Evolutionary conservation across 1,140 invertebrate species (phyloP).

Genomic region (Oncopodura yosiiana): DNA sequence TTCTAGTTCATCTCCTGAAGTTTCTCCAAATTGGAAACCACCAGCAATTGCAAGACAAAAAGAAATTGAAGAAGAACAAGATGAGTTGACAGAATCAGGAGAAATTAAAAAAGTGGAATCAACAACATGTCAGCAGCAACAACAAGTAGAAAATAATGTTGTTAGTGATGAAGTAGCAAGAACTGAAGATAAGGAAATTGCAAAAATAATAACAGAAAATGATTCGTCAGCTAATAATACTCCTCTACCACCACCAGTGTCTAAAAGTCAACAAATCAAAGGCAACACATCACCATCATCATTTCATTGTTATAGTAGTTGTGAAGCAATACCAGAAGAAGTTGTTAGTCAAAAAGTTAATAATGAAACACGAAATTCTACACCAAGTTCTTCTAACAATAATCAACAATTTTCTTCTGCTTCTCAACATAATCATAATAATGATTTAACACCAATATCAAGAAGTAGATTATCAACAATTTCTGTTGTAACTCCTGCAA

Average conservation of each 20-base stretch:
- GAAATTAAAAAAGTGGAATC: neutral
- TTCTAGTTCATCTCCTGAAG: conserved; percentile 81
- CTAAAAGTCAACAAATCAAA: neutral
- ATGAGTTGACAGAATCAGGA: conserved; percentile 1
- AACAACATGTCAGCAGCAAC: neutral
- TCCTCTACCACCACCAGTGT: neutral
- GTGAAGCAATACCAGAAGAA: conserved; percentile 81
- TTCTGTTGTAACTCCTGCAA: conserved; percentile 67
- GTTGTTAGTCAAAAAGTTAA: conserved; percentile 37
- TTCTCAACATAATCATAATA: no score
- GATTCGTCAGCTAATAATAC: neutral
- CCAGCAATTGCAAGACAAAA: conserved; percentile 42
- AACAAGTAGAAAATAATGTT: no score
- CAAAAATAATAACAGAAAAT: neutral
- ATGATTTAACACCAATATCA: conserved; percentile 40
- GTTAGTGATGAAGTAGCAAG: no score
- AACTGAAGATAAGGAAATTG: no score
- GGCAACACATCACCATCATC: conserved; percentile 22
- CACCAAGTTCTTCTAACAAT: no score
- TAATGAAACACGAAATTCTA: no score
- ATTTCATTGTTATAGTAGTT: conserved; percentile 59
- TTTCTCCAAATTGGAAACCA: conserved; percentile 74
- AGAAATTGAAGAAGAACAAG: conserved; percentile 19
- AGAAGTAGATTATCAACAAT: conserved; percentile 71
- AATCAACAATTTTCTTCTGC: no score